Conservation (phyloP, 2,888 invertebrate genomes). For the Acrocera orbiculus region DNA sequence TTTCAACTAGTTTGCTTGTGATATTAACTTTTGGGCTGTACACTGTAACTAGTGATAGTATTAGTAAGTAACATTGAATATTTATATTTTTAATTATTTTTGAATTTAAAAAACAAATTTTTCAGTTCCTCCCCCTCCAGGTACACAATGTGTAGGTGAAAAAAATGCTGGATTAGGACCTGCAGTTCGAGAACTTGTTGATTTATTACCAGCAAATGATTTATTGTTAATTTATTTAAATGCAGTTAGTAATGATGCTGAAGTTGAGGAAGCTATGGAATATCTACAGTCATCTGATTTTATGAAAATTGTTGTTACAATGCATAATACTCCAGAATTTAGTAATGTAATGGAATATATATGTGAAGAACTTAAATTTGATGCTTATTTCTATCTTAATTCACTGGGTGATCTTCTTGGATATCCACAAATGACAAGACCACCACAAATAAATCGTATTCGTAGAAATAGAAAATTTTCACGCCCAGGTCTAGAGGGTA, state of each 20-base stretch:
- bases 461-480: neutral
- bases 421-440: slow-evolving; percentile 9
- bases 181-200: slow-evolving; percentile 8
- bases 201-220: slow-evolving; percentile 6
- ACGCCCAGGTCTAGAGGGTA: slow-evolving; percentile 7
- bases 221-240: slow-evolving; percentile 7
- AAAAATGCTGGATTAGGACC: slow-evolving; percentile 8
- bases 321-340: slow-evolving; percentile 10
- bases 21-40: too few species aligned
- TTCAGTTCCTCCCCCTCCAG: slow-evolving; percentile 11
- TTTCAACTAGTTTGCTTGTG: too few species aligned
- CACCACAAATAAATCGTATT: neutral
- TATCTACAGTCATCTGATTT: slow-evolving; percentile 6
- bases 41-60: too few species aligned
- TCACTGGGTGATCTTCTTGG: slow-evolving; percentile 8
- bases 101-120: too few species aligned
- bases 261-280: slow-evolving; percentile 6
- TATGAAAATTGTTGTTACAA: slow-evolving; percentile 6
- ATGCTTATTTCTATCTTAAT: slow-evolving; percentile 11
- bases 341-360: slow-evolving; percentile 8
- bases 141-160: slow-evolving; percentile 6
- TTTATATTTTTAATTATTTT: too few species aligned
- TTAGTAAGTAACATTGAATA: too few species aligned
- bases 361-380: slow-evolving; percentile 9
- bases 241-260: slow-evolving; percentile 8